phyloP scores from a whole-genome alignment of 2,888 invertebrate genomes.

The Drosophila greeni region DNA sequence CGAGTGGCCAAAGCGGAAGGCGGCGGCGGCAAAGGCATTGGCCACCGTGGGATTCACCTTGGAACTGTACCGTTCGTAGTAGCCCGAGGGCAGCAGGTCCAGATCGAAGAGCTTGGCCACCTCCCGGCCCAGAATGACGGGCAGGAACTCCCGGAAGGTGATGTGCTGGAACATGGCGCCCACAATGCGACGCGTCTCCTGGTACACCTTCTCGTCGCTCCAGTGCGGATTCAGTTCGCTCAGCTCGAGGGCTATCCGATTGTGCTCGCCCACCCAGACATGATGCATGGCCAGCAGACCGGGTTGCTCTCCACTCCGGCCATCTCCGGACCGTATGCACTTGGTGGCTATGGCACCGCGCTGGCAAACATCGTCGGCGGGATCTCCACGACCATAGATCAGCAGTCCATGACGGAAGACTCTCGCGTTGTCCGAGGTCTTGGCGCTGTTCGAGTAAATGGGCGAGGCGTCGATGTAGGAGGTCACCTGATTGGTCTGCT shows the following conservation, averaged over 20 bases:
- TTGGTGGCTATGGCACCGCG: conserved; percentile 85
- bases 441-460: conserved; percentile 88
- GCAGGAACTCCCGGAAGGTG: conserved; percentile 90
- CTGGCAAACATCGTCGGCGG: conserved; percentile 85
- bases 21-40: conserved; percentile 89
- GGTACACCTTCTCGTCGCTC: conserved; percentile 92
- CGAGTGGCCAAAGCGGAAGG: conserved; percentile 92
- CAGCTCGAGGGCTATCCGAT: conserved; percentile 85
- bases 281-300: conserved; percentile 80
- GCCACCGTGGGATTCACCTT: conserved; percentile 86
- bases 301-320: conserved; percentile 88
- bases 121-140: conserved; percentile 87
- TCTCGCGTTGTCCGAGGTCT: conserved; percentile 86
- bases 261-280: conserved; percentile 79
- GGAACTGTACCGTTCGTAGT: conserved; percentile 85
- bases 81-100: conserved; percentile 84
- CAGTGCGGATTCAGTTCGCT: conserved; percentile 89
- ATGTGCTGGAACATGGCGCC: conserved; percentile 91
- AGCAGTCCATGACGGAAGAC: conserved; percentile 86
- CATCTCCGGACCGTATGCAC: conserved; percentile 89
- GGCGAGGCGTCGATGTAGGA: conserved; percentile 90
- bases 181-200: conserved; percentile 90
- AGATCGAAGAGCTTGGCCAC: conserved; percentile 88
- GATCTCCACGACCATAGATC: conserved; percentile 84
- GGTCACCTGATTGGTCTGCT: conserved; percentile 91